phyloP scores from a whole-genome alignment of 2,113 vertebrate genomes.

The Ceuthmochares aereus region DNA sequence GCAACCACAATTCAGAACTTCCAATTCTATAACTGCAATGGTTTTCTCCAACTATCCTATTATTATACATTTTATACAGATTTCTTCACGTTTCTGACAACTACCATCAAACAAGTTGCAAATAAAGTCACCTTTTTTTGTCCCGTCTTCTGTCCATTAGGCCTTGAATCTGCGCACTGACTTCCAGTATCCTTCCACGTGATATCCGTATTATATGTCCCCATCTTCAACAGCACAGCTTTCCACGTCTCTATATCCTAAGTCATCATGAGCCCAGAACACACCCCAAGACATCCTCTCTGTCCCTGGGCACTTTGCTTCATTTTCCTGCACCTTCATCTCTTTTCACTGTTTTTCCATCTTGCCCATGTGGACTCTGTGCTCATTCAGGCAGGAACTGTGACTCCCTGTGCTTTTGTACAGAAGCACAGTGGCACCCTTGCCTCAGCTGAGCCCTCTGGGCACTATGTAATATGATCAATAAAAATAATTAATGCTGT shows the following conservation, averaged over 20 bases:
- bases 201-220: not conserved
- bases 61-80: not conserved
- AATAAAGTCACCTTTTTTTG: conserved; percentile 18
- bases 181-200: not conserved
- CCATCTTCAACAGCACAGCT: not conserved
- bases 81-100: not conserved
- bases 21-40: not conserved
- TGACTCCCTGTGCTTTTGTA: not conserved
- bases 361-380: not conserved
- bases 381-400: not conserved
- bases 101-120: not conserved
- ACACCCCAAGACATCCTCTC: not conserved
- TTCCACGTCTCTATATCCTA: not conserved
- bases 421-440: not conserved
- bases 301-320: not conserved
- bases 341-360: not conserved
- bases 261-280: not conserved
- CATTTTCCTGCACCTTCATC: not conserved
- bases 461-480: not conserved
- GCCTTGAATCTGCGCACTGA: not conserved
- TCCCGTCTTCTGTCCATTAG: not conserved
- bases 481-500: conserved; percentile 34
- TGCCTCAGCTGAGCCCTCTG: not conserved
- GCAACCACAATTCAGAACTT: not conserved
- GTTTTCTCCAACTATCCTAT: not conserved